These are phyloP conservation scores for Limnodromus scolopaceus DNA, from an alignment of 2,797 vertebrate species.

Conservation along the genomic window DNA sequence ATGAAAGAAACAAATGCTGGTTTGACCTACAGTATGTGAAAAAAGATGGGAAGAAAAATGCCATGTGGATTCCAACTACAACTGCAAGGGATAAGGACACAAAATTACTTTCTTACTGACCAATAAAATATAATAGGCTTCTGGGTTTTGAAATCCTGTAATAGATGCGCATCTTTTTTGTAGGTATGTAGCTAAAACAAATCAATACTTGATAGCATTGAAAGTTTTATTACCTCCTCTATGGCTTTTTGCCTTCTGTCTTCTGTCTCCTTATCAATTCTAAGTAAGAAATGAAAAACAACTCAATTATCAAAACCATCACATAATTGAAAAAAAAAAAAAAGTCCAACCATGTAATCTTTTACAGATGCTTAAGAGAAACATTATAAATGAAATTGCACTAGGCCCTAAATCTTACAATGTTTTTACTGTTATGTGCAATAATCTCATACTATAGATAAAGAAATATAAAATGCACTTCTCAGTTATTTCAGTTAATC, in stretches of 20 bases:
- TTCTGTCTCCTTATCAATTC: slow-evolving; percentile 92
- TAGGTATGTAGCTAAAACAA: background rate
- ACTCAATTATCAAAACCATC: slow-evolving; percentile 56
- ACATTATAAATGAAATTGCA: background rate
- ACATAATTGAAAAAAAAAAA: background rate
- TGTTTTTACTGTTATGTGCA: background rate
- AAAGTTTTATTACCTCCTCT: slow-evolving; percentile 86
- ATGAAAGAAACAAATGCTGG: background rate
- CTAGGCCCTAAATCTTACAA: background rate
- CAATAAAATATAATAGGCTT: background rate
- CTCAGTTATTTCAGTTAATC: background rate
- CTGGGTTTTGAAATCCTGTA: background rate
- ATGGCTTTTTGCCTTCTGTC: slow-evolving; percentile 95
- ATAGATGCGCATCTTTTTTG: background rate
- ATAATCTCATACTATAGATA: background rate
- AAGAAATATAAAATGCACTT: background rate
- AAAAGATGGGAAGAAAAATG: background rate
- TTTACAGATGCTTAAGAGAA: background rate
- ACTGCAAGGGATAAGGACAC: background rate
- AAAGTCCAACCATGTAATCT: background rate
- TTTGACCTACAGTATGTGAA: background rate
- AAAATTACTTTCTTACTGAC: background rate
- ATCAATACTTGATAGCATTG: background rate
- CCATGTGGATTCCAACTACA: background rate
- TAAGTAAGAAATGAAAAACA: slow-evolving; percentile 76